Evolutionary conservation across 2,113 vertebrate genomes (phyloP).

Genomic region (Panurus biarmicus): DNA sequence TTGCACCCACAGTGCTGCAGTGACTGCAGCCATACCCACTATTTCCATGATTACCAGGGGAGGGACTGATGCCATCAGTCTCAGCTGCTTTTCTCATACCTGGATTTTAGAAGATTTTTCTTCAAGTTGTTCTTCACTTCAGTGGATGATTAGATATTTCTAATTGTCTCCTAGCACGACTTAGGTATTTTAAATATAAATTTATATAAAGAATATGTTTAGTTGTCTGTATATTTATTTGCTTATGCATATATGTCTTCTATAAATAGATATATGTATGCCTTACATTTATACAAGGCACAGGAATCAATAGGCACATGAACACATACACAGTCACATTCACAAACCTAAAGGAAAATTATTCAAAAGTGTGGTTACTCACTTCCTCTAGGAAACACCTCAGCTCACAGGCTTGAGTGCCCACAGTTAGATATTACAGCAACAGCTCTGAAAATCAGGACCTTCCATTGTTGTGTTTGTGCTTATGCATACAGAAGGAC

Average conservation of each 20-base stretch:
- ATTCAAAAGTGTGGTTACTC: not conserved
- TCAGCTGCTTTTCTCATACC: not conserved
- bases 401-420: not conserved
- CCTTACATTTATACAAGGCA: not conserved
- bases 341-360: not conserved
- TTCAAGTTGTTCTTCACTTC: not conserved
- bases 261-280: not conserved
- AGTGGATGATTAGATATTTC: not conserved
- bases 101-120: not conserved
- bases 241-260: not conserved
- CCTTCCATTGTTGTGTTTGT: not conserved
- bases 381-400: not conserved
- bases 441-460: not conserved
- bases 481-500: not conserved
- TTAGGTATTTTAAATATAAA: not conserved
- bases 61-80: not conserved
- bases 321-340: not conserved
- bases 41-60: not conserved
- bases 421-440: not conserved
- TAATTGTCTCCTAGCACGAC: not conserved
- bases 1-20: not conserved
- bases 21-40: not conserved
- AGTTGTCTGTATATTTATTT: not conserved
- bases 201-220: not conserved
- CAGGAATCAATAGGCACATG: not conserved